Base-by-base conservation (phyloP, 2,113 vertebrate species). In the Azemiops feae region DNA sequence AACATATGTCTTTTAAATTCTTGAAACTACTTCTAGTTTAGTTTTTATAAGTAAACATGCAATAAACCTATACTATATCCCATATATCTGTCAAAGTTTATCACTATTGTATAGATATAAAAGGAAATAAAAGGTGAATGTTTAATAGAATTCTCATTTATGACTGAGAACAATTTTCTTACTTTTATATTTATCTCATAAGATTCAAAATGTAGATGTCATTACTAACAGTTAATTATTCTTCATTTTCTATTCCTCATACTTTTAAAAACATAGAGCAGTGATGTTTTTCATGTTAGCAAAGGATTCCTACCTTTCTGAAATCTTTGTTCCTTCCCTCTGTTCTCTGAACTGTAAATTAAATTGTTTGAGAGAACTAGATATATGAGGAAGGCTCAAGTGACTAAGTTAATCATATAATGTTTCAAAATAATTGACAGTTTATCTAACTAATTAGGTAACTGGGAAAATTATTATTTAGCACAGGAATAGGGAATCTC, bases 221-320 rank as follows among this genome's bases (percentile, higher is more conserved):
- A 60, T 57, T 22, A 18, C 60, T 92, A 90, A 22, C 11, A 4
- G 0, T 54, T 86, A 92, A 93, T 95, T 94, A 93, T 92, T 93
- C 10, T 91, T 94, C 92, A 93, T 91, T 60, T 92, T 93, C 85
- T 30, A 27, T 47, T 25, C 43, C 0, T 0, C 85, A 92, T 9
- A 57, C 18, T 93, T 95, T n/a, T 9, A 81, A 92, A 93, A 94
- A 57, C 4, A 74, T 87, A 85, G 94, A 94, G 54, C 69, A 90
- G 3, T 93, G 86, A 43, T 92, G n/a, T 85, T 93, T 92, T 95
- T 85, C 30, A 88, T 94, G 93, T 93, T 95, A 96, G 95, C 85
- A 92, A 81, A 85, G 88, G 55, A 95, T 93, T 3, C 52, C 52
- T 94, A 93, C 91, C 90, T 93, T 85, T 43, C 74, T 95, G 53